Base-by-base conservation (phyloP, 1,140 invertebrate genomes). In the Papilio helenus region DNA sequence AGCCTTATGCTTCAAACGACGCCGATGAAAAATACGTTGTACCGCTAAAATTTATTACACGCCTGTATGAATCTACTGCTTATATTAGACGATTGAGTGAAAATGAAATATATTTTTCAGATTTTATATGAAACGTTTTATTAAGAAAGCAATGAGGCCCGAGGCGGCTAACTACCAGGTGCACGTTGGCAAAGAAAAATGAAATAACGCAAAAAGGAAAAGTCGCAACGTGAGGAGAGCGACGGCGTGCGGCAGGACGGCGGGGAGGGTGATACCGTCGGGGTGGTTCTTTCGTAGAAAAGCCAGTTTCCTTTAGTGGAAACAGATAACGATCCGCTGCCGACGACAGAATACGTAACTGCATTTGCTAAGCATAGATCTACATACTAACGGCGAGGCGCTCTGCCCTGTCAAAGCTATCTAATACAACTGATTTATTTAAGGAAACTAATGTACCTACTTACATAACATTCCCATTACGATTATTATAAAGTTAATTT, bases 291-390 rank as follows among this genome's bases (percentile, higher is more conserved):
- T 92, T 93, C 91, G 88, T 90, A 86, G 91, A 92, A 91, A 93
- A 93, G 92, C 89, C 91, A 93, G 93, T 93, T 93, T 93, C 90
- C 91, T 94, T 94, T 93, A 92, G 91, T 94, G 89, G 91, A 93
- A 94, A 94, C 92, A 94, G 93, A 94, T 94, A 94, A 94, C 93
- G 93, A 94, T 94, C 91, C 91, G 87, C 87, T 89, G 89, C 90
- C 90, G 92, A 92, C 93, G 92, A 92, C 92, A 91, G 93, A 93
- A 94, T 93, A 93, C 92, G 90, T 93, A 93, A 92, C 89, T 93
- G 90, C 91, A 94, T 87, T 90, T 85, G 86, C 89, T 91, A 89
- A 90, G 87, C 87, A 91, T 89, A 88, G 84, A 93, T 92, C 92
- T 93, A 92, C 91, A 92, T 93, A 89, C 87, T 86, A 88, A 89